A percentile compares a stretch with the other conserved stretches of the same genome.
These are phyloP conservation scores for Theropithecus gelada DNA, from an alignment of 2,113 vertebrate genomes.

Conservation along the genomic window DNA sequence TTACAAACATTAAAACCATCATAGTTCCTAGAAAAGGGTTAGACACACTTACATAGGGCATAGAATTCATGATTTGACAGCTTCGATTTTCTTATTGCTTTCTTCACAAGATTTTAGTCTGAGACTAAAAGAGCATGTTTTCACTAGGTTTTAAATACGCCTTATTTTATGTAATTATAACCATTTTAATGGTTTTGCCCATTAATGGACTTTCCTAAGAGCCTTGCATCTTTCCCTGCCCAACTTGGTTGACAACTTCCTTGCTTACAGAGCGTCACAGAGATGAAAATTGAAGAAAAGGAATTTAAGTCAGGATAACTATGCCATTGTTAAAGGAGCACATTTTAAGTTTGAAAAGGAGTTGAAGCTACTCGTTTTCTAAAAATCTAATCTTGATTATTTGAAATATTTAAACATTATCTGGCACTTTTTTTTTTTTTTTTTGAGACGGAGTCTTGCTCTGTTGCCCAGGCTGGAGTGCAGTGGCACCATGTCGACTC, in stretches of 20 bases:
- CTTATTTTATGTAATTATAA: not conserved
- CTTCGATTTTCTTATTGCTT: not conserved
- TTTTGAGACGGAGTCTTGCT: too few relatives aligned
- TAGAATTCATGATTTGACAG: not conserved
- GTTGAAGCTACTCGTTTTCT: not conserved
- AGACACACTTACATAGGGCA: not conserved
- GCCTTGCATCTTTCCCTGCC: not conserved
- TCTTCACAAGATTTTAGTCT: not conserved
- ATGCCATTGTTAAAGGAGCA: not conserved
- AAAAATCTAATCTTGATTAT: not conserved
- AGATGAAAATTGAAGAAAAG: not conserved
- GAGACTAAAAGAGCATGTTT: not conserved
- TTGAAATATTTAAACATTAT: not conserved
- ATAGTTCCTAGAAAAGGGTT: not conserved
- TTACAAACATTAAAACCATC: not conserved
- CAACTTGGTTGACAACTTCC: not conserved
- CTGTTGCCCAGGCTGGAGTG: too few relatives aligned
- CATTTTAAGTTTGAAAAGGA: not conserved
- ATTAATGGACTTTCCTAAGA: not conserved
- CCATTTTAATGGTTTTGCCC: not conserved
- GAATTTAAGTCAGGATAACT: not conserved
- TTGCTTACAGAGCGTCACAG: not conserved
- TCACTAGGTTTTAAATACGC: not conserved
- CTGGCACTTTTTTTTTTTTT: not conserved
- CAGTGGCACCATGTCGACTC: accelerated